Conservation (phyloP, 2,888 invertebrate species). For the Lasioglossum zephyrum region DNA sequence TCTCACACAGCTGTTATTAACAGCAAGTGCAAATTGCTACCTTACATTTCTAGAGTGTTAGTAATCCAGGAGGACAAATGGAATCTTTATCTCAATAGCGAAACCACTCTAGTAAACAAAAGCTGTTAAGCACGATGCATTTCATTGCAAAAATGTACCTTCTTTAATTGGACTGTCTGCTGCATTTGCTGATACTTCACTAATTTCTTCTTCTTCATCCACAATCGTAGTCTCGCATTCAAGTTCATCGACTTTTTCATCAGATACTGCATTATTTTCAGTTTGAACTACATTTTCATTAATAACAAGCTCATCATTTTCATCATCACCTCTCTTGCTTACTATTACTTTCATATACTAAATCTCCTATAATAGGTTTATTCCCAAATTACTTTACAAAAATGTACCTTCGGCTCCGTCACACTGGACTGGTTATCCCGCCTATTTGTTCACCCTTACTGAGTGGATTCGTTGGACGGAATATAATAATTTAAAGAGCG, state of each 20-base stretch:
- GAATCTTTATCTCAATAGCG: too few species aligned
- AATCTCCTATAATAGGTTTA: constrained; percentile 91
- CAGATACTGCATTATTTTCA: constrained; percentile 34
- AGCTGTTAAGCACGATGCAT: too few species aligned
- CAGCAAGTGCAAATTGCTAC: too few species aligned
- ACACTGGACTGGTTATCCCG: too few species aligned
- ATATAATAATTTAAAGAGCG: not conserved
- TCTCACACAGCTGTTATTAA: too few species aligned
- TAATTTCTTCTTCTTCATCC: not conserved
- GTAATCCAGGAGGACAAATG: too few species aligned
- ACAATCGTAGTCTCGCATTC: not conserved
- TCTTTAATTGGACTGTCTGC: constrained; percentile 33
- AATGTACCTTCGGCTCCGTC: too few species aligned
- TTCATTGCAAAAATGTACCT: constrained; percentile 3
- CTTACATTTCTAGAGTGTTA: too few species aligned
- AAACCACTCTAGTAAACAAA: too few species aligned
- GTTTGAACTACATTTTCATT: constrained; percentile 33
- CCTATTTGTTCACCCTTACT: too few species aligned
- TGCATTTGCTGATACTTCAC: constrained; percentile 30
- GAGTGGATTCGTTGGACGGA: not conserved
- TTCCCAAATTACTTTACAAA: constrained; percentile 86
- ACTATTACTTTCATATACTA: constrained; percentile 85
- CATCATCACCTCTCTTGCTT: constrained; percentile 53
- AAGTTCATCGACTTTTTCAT: not conserved
- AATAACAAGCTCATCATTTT: constrained; percentile 14